Base-by-base conservation (phyloP, 2,113 vertebrate species). In the Diadophis punctatus region DNA sequence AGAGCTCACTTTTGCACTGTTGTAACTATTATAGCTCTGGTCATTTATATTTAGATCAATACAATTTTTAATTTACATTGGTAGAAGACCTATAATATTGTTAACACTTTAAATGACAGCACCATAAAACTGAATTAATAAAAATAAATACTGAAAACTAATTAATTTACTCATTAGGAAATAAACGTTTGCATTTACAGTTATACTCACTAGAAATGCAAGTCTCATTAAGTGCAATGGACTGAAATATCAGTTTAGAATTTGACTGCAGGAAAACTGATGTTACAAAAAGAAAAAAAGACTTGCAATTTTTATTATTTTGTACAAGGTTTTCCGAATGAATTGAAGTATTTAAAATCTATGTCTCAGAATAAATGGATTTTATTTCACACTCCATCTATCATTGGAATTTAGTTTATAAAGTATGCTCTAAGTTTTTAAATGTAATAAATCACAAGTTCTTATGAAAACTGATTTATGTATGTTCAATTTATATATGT, bases 191-290 rank as follows among this genome's bases (percentile, higher is more conserved):
- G 46, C 3, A 2, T 43, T 20, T 55, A 20, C 34, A 88, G 25
- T 16, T 39, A 51, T 68, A 86, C n/a, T 92, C 52, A 91, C 86
- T 30, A 22, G 2, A 48, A 63, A 88, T 25, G 7, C 74, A 91
- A 87, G 48, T 25, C 20, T 43, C 22, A 74, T 43, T 88, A 68
- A 87, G 34, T 18, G 51, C 30, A 88, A 9, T 30, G 14, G 20
- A 16, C 8, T 16, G 49, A 22, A 18, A 68, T 91, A 16, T 34
- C 51, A 14, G 34, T 51, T 58, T 49, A 58, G 16, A 34, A 49
- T 84, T 56, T n/a, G 63, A 92, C 20, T 49, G 53, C 52, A 92
- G 25, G 34, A 92, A 84, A 84, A 92, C 27, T 48, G 63, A 92
- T 11, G 2, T 43, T 84, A 27, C 43, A 49, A 39, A 86, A 92